Evolutionary conservation across 2,113 vertebrate species (phyloP).

Genomic region (Oostethus manadensis): DNA sequence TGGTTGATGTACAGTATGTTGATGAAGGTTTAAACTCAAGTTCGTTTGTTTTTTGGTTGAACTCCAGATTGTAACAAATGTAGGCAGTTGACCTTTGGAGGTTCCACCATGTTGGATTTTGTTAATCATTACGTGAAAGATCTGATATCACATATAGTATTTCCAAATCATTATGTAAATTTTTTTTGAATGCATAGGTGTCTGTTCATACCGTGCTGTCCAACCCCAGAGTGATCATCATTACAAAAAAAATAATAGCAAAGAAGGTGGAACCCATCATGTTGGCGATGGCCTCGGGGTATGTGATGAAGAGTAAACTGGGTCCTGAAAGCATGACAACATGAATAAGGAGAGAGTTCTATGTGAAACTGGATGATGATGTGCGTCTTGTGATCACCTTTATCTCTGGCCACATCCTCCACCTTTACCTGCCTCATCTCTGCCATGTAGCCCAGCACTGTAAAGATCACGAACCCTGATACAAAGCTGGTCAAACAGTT

Average conservation of each 20-base stretch:
- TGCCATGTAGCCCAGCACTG: slow-evolving; percentile 89
- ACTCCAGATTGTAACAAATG: too few relatives aligned
- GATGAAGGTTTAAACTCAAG: too few relatives aligned
- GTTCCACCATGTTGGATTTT: too few relatives aligned
- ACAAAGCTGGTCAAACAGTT: slow-evolving; percentile 91
- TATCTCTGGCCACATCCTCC: slow-evolving; percentile 84
- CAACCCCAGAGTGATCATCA: slow-evolving; percentile 89
- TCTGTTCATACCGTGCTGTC: slow-evolving; percentile 82
- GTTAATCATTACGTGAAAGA: neutral
- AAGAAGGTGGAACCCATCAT: slow-evolving; percentile 91
- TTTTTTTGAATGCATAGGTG: neutral
- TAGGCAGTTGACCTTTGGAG: too few relatives aligned
- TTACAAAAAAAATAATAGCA: slow-evolving; percentile 87
- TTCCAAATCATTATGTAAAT: neutral
- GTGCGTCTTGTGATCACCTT: slow-evolving; percentile 66
- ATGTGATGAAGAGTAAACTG: slow-evolving; percentile 89
- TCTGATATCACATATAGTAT: neutral
- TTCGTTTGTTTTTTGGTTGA: too few relatives aligned
- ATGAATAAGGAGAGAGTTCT: neutral
- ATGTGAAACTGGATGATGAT: neutral
- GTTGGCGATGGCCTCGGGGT: slow-evolving; percentile 89
- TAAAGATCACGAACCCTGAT: slow-evolving; percentile 89
- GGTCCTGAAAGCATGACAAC: slow-evolving; percentile 68
- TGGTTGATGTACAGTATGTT: too few relatives aligned
- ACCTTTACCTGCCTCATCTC: slow-evolving; percentile 86